phyloP scores from a whole-genome alignment of 2,888 invertebrate species.

The Poecilus cupreus region DNA sequence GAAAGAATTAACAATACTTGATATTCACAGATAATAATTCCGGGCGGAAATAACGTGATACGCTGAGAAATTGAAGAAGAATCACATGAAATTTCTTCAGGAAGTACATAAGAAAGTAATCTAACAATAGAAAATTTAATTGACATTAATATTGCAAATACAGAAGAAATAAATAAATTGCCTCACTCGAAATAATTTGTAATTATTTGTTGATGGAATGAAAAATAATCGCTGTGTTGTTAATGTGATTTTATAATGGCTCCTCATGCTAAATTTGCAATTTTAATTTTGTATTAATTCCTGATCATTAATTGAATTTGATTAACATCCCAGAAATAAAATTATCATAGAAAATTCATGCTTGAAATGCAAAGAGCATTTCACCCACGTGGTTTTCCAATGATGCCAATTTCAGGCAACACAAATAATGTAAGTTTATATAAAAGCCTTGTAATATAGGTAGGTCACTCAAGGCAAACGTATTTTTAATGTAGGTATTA shows the following conservation, averaged over 20 bases:
- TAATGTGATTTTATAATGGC: background rate
- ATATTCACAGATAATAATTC: background rate
- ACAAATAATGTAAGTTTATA: background rate
- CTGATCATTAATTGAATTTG: background rate
- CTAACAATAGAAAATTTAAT: background rate
- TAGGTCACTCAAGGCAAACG: slow-evolving; percentile 38
- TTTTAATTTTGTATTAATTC: background rate
- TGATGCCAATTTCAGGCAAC: background rate
- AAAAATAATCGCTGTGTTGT: too few species aligned
- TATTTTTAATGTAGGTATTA: slow-evolving; percentile 35
- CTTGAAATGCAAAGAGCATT: background rate
- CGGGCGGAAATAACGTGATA: background rate
- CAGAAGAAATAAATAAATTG: too few species aligned
- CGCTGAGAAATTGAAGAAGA: background rate
- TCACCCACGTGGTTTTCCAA: background rate
- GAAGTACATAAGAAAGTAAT: background rate
- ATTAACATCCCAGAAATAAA: background rate
- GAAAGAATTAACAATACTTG: background rate
- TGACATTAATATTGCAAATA: too few species aligned
- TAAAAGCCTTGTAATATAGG: slow-evolving; percentile 35
- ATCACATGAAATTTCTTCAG: background rate
- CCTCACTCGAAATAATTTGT: too few species aligned
- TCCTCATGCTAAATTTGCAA: background rate
- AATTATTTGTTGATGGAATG: too few species aligned
- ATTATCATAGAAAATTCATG: background rate